Base-by-base conservation (phyloP, 2,888 invertebrate genomes). In the Pecten maximus region DNA sequence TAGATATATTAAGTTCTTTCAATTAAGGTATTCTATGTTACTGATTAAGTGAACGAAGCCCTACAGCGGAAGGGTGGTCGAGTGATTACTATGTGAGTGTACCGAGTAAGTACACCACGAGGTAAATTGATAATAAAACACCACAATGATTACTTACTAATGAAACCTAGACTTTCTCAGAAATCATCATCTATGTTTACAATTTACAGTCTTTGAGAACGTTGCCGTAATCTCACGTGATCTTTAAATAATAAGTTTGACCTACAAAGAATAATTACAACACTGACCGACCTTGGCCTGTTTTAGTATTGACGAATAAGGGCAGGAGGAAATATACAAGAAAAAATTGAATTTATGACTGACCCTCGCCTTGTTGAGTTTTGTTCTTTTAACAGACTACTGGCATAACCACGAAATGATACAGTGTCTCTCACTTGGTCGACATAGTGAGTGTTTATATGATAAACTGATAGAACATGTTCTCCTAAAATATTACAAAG, bases 11-110 rank as follows among this genome's bases (percentile, higher is more conserved):
- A 74, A 74, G 74, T 74, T 74, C 74, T 10, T 28, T 2, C 28
- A 74, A 74, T 74, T 74, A 60, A 74, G 74, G 74, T 74, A 35
- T 74, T 10, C 74, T 74, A 6, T 74, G 74, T 74, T 74, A 15
- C 35, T 35, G 35, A 74, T 74, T 35, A 74, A 35, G 16, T 28
- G 35, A 74, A 28, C 10, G 74, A 28, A 74, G 74, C 74, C 74
- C 74, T 35, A 15, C 28, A 35, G 74, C 28, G 28, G 10, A 2
- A 28, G 15, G 74, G 35, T 1, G 35, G 35, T 35, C 35, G 74
- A 8, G 35, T 60, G 60, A 60, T 60, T 48, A 23, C 60, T 60
- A 8, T 60, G 60, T n/a, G n/a, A 28, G 35, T 74, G 28, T 23
- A 74, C 74, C 35, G 74, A 2, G 74, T 74, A 74, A 28, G 28